Evolutionary conservation across 2,797 vertebrate genomes (phyloP), one percentile per base, ranked within the genome.

Genomic region (Loriculus beryllinus): DNA sequence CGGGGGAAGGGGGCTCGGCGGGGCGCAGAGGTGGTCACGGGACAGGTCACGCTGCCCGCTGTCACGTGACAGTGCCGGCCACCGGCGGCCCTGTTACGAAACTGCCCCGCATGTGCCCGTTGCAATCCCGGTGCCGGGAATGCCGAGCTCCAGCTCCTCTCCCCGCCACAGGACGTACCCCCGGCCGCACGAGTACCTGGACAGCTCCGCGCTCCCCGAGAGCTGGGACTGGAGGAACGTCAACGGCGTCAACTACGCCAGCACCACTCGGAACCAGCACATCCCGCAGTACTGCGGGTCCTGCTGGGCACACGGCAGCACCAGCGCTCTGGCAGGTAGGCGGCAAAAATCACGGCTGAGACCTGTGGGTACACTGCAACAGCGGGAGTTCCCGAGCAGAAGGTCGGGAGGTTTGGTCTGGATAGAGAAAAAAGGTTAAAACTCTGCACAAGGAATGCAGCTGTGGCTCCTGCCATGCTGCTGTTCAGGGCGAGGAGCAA

Each of bases 251-350:
- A 99, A 99, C 95, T 99, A 97, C 0, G 98, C 95, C 89, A 99
- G 99, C 93, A 97, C 98, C 12, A 99, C 99, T 8, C 98, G 99
- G 51, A 99, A 99, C 97, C 99, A 99, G 97, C 99, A 99, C 98
- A 99, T 99, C 78, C 99, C 99, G 0, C 99, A 99, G 97, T 99
- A 99, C 98, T 99, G 99, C 20, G 99, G 99, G 13, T 99, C 99
- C 69, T 99, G 99, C 97, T 99, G 99, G 99, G 99, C 99, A 3
- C 99, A 99, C 3, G 99, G 99, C 82, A 99, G 98, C 98, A 99
- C 99, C 94, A 99, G 99, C 2, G 99, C 99, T 7, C 88, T 99
- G 94, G 99, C 99, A 96, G 99, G 99, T 99, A 97, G 0, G 25
- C 18, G 1, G 51, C 15, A 13, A n/a, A 63, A 26, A 1, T 18